phyloP scores from a whole-genome alignment of 2,888 invertebrate genomes.

The Aquatica leii region DNA sequence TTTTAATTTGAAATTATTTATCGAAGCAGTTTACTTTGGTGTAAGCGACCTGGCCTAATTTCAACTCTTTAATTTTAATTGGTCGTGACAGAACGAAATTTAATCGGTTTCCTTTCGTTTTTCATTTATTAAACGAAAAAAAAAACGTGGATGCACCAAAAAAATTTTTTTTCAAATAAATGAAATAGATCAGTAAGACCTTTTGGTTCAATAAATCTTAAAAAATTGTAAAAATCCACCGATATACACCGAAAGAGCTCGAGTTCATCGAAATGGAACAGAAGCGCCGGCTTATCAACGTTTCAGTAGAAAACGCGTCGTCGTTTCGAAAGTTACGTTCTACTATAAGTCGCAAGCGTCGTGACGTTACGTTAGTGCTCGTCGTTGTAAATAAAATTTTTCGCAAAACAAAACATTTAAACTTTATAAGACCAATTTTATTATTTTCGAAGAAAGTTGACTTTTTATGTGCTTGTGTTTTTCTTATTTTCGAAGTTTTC shows the following conservation, averaged over 20 bases:
- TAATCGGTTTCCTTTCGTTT: too few relatives aligned
- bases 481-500: background rate
- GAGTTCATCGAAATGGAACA: constrained; percentile 28
- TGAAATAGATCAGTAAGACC: constrained; percentile 11
- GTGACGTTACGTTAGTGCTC: constrained; percentile 11
- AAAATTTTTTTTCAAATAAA: background rate
- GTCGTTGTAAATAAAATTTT: background rate
- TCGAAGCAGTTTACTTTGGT: too few relatives aligned
- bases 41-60: too few relatives aligned
- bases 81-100: too few relatives aligned
- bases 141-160: too few relatives aligned
- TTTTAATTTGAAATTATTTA: too few relatives aligned
- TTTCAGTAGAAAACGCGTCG: constrained; percentile 35
- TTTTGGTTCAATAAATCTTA: constrained; percentile 27
- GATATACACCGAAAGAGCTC: constrained; percentile 22
- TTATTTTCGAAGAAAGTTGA: background rate
- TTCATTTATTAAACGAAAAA: too few relatives aligned
- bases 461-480: constrained; percentile 27
- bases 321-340: constrained; percentile 23
- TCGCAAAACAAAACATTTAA: background rate
- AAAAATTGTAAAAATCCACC: constrained; percentile 17
- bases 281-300: constrained; percentile 28
- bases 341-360: background rate
- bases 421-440: constrained; percentile 13
- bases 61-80: too few relatives aligned